A percentile compares a stretch with the other conserved stretches of the same genome.
phyloP scores from a whole-genome alignment of 2,113 vertebrate genomes.

The Psittacula cyanocephala region DNA sequence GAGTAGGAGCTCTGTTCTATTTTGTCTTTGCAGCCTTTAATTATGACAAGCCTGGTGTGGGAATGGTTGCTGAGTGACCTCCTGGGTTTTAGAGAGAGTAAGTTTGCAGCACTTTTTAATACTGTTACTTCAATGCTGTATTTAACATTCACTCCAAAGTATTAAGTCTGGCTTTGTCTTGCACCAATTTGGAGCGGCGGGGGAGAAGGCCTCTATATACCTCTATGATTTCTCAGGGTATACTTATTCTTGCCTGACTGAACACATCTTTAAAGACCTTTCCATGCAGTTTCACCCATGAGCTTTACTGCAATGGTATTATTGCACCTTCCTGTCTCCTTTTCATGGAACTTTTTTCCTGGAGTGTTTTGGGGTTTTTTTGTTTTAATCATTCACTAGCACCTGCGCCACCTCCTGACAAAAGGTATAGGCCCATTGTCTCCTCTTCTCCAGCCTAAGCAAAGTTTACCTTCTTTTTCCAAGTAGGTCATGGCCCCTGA shows the following conservation, averaged over 20 bases:
- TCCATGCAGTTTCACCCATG: neutral
- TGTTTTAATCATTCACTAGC: neutral
- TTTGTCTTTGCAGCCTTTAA: neutral
- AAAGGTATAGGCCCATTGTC: neutral
- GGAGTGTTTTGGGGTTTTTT: neutral
- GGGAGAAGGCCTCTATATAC: neutral
- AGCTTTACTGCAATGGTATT: neutral
- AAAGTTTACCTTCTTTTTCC: conserved; percentile 15
- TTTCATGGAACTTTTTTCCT: neutral
- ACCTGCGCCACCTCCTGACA: neutral
- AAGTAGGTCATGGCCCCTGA: neutral
- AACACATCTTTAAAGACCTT: conserved; percentile 10
- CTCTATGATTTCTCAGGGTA: neutral
- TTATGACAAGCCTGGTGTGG: neutral
- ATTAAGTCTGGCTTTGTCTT: neutral
- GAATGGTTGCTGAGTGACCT: neutral
- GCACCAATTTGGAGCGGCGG: rapidly evolving
- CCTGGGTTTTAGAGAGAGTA: neutral
- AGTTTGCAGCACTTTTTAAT: neutral
- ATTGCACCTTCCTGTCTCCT: neutral
- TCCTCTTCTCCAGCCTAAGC: neutral
- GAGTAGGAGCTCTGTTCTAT: neutral
- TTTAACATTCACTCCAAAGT: neutral
- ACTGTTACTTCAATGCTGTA: neutral
- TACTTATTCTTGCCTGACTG: neutral